Conservation (phyloP, 2,888 invertebrate genomes). For the Aphelenchoides bicaudatus region DNA sequence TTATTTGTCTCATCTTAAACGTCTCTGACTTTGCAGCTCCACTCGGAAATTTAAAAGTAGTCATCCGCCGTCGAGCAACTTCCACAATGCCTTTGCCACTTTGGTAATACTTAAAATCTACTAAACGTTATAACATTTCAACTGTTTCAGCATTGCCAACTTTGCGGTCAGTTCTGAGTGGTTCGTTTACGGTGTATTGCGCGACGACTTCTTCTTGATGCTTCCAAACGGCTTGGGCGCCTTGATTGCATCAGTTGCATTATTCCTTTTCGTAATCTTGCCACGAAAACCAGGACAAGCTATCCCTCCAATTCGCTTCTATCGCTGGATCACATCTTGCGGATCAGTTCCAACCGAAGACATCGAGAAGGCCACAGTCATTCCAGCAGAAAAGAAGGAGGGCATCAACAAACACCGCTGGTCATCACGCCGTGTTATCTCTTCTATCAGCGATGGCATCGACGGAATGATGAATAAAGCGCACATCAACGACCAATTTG, state of each 20-base stretch:
- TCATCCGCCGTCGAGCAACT: conserved; percentile 78
- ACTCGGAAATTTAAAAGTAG: conserved; percentile 71
- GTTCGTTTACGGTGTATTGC: conserved; percentile 76
- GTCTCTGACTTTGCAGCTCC: conserved; percentile 79
- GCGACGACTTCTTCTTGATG: conserved; percentile 74
- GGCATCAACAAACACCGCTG: conserved; percentile 42
- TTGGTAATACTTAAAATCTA: too few relatives aligned
- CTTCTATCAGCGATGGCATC: conserved; percentile 51
- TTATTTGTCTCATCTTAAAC: conserved; percentile 70
- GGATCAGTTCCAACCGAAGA: conserved; percentile 24
- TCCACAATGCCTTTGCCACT: conserved; percentile 83
- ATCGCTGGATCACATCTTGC: conserved; percentile 34
- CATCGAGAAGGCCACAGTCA: conserved; percentile 30
- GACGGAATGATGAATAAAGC: conserved; percentile 56
- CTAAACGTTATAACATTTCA: too few relatives aligned
- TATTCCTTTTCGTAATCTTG: conserved; percentile 73
- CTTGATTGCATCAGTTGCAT: conserved; percentile 72
- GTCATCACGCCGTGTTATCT: conserved; percentile 53
- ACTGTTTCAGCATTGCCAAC: conserved; percentile 78
- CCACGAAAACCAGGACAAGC: conserved; percentile 64
- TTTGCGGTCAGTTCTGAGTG: conserved; percentile 78
- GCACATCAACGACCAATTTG: conserved; percentile 51
- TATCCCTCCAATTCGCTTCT: conserved; percentile 48
- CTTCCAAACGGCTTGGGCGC: conserved; percentile 78
- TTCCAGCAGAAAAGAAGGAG: conserved; percentile 32